Percentiles rank a stretch among this genome's conserved stretches.
These are phyloP conservation scores for Hylaeus volcanicus DNA, from an alignment of 1,140 invertebrate genomes.

Conservation along the genomic window DNA sequence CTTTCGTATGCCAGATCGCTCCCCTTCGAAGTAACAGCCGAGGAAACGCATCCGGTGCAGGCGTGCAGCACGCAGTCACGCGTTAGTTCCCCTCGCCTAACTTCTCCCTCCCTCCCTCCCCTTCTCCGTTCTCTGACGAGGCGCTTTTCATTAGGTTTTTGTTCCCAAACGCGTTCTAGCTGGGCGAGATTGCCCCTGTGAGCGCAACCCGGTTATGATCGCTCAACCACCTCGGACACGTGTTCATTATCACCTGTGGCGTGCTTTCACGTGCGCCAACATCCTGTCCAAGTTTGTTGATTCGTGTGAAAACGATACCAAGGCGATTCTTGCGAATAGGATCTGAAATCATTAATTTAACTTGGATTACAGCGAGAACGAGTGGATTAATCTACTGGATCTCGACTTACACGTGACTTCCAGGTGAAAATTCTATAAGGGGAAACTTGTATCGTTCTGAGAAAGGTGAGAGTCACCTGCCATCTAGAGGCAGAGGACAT, in stretches of 20 bases:
- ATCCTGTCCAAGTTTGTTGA: background rate
- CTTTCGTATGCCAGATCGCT: constrained; percentile 15
- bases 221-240: constrained; percentile 35
- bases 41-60: constrained; percentile 52
- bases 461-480: too few species aligned
- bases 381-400: too few species aligned
- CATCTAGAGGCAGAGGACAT: too few species aligned
- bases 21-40: constrained; percentile 6
- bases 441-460: too few species aligned
- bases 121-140: background rate
- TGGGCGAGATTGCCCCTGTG: constrained; percentile 13
- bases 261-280: background rate
- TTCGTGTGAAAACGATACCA: background rate
- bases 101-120: constrained; percentile 17
- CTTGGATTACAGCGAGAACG: too few species aligned
- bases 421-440: too few species aligned
- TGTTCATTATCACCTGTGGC: constrained; percentile 27
- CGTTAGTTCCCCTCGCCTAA: constrained; percentile 13
- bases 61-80: constrained; percentile 40
- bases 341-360: too few species aligned
- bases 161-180: background rate
- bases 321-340: background rate
- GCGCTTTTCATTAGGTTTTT: constrained; percentile 20
- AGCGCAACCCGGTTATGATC: background rate
- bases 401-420: too few species aligned